Evolutionary conservation across 2,888 invertebrate genomes (phyloP).

Genomic region (Limnephilus rhombicus): DNA sequence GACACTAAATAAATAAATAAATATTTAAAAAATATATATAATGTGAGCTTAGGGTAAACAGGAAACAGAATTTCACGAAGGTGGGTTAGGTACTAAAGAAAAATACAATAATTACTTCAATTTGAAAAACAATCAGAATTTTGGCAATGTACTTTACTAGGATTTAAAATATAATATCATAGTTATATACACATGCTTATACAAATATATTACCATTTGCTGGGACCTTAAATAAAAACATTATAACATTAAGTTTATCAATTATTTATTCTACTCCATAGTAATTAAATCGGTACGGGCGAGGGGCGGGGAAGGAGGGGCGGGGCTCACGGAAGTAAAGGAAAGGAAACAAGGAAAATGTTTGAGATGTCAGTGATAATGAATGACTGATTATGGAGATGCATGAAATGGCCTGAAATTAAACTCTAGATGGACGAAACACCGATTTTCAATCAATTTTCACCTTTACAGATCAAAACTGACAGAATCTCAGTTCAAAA

Average conservation of each 20-base stretch:
- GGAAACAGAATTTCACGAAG: background rate
- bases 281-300: conserved; percentile 54
- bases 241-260: conserved; percentile 66
- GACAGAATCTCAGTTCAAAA: conserved; percentile 22
- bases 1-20: too few relatives aligned
- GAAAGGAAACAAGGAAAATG: conserved; percentile 58
- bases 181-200: conserved; percentile 63
- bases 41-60: background rate
- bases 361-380: conserved; percentile 58
- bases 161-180: conserved; percentile 55
- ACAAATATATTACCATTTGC: conserved; percentile 65
- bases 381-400: conserved; percentile 53
- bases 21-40: background rate
- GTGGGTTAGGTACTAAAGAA: background rate
- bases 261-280: conserved; percentile 61
- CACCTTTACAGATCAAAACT: background rate
- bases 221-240: conserved; percentile 66
- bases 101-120: background rate
- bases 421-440: conserved; percentile 53
- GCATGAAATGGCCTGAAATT: conserved; percentile 66
- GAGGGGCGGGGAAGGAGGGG: conserved; percentile 39
- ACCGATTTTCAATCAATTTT: background rate
- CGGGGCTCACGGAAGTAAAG: conserved; percentile 45
- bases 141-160: conserved; percentile 34
- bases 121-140: conserved; percentile 21